Evolutionary conservation across 2,888 invertebrate species (phyloP).

Genomic region (Drosophila stalkeri): DNA sequence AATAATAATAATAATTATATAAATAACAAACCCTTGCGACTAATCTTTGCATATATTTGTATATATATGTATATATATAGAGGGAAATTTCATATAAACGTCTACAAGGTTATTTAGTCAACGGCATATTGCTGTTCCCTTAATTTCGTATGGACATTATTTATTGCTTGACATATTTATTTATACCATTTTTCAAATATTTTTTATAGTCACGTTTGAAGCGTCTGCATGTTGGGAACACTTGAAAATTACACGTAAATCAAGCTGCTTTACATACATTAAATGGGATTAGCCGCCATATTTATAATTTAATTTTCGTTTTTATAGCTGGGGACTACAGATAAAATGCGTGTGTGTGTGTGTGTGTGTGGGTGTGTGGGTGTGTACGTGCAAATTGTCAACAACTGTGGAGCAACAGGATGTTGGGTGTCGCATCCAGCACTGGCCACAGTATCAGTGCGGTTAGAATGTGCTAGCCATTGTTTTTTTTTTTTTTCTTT

Average conservation of each 20-base stretch:
- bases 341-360: constrained; percentile 1
- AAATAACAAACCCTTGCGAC: not conserved
- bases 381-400: constrained; percentile 9
- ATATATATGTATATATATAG: not conserved
- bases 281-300: constrained; percentile 13
- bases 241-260: constrained; percentile 1
- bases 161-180: not conserved
- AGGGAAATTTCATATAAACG: not conserved
- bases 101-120: not conserved
- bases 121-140: too few relatives aligned
- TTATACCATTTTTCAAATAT: not conserved
- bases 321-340: constrained; percentile 4
- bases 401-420: constrained; percentile 34
- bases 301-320: constrained; percentile 18
- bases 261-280: constrained; percentile 15
- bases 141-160: constrained; percentile 1
- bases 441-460: constrained; percentile 27
- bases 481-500: constrained; percentile 30
- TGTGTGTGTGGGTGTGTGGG: constrained; percentile 1
- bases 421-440: constrained; percentile 7
- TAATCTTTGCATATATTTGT: too few relatives aligned
- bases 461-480: constrained; percentile 30
- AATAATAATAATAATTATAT: not conserved
- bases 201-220: constrained; percentile 6
- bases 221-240: not conserved